Evolutionary conservation across 2,888 invertebrate species (phyloP).

Genomic region (Philaethria dido): DNA sequence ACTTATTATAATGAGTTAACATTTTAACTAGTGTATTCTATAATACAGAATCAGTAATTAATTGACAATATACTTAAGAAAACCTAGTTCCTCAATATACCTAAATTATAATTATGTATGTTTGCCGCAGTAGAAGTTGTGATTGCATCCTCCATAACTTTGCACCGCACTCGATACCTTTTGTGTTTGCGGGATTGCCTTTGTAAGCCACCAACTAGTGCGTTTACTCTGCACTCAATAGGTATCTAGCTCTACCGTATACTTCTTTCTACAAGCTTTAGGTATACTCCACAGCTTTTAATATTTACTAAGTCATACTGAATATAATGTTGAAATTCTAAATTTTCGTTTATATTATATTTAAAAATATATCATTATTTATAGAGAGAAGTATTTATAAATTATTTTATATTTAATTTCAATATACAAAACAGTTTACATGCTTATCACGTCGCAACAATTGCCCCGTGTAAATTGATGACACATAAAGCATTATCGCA

Average conservation of each 20-base stretch:
- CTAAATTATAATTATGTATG: conserved; percentile 41
- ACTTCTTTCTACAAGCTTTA: conserved; percentile 1
- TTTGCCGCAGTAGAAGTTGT: conserved; percentile 63
- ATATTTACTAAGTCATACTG: background rate
- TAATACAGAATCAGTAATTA: too few relatives aligned
- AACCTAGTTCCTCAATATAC: too few relatives aligned
- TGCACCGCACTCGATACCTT: conserved; percentile 66
- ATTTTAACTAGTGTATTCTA: too few relatives aligned
- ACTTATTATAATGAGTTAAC: too few relatives aligned
- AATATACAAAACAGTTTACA: background rate
- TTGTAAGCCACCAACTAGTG: conserved; percentile 58
- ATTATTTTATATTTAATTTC: background rate
- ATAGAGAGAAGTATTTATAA: background rate
- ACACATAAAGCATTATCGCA: conserved; percentile 45
- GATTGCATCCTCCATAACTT: conserved; percentile 74
- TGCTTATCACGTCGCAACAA: background rate
- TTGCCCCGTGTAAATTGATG: conserved; percentile 26
- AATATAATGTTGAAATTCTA: background rate
- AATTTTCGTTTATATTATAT: background rate
- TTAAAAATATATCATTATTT: background rate
- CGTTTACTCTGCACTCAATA: conserved; percentile 47
- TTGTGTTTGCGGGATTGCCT: conserved; percentile 66
- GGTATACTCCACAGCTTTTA: background rate
- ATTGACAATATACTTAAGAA: too few relatives aligned
- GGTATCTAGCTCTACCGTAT: conserved; percentile 5